Evolutionary conservation across 1,140 invertebrate species (phyloP).

Genomic region (Drosophila pandora): DNA sequence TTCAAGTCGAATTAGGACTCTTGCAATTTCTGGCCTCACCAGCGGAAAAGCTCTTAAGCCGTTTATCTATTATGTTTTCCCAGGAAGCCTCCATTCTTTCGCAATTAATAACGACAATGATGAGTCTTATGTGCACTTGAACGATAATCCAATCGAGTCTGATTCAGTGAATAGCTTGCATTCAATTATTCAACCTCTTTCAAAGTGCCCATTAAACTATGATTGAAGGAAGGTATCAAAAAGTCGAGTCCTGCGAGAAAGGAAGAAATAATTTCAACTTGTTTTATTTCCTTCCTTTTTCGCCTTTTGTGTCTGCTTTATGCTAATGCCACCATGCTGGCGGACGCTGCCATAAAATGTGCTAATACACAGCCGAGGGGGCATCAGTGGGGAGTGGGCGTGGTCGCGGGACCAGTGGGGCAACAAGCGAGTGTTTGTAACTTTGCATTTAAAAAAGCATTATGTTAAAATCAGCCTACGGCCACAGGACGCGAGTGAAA

Average conservation of each 20-base stretch:
- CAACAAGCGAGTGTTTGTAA: conserved; percentile 72
- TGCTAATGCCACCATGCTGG: conserved; percentile 71
- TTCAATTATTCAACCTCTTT: conserved; percentile 10
- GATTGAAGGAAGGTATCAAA: conserved; percentile 26
- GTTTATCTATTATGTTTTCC: conserved; percentile 14
- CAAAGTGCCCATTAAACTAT: not conserved
- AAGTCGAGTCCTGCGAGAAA: conserved; percentile 16
- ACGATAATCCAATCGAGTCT: conserved; percentile 21
- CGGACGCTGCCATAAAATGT: conserved; percentile 72
- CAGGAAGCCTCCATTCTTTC: not conserved
- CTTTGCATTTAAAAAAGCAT: conserved; percentile 82
- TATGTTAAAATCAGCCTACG: conserved; percentile 81
- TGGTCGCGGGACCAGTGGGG: conserved; percentile 26
- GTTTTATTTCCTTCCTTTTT: conserved; percentile 60
- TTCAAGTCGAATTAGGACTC: not conserved
- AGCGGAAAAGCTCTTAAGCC: not conserved
- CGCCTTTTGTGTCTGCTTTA: conserved; percentile 75
- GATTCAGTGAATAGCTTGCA: not conserved
- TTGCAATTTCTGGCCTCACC: not conserved
- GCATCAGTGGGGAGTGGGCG: conserved; percentile 5
- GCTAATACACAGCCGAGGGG: conserved; percentile 66
- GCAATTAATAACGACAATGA: conserved; percentile 7
- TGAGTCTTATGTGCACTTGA: conserved; percentile 28
- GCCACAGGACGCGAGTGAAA: conserved; percentile 33
- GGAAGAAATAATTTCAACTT: conserved; percentile 26